phyloP scores from a whole-genome alignment of 2,113 vertebrate genomes.

The Plestiodon gilberti region DNA sequence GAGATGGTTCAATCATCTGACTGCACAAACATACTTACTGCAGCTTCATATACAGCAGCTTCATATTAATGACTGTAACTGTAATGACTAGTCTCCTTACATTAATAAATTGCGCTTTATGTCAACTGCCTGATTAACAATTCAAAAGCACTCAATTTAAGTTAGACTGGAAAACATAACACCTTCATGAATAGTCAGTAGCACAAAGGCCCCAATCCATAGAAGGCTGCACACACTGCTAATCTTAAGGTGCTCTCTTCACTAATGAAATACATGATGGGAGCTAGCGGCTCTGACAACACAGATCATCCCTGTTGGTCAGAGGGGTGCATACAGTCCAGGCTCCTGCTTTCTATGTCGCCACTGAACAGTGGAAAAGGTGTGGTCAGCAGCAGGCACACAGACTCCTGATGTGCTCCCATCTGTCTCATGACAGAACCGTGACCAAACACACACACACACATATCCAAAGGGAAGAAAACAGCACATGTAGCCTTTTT shows the following conservation, averaged over 20 bases:
- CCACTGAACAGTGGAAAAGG: not conserved
- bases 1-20: too few species aligned
- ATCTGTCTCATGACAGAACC: not conserved
- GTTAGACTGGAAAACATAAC: not conserved
- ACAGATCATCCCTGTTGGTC: not conserved
- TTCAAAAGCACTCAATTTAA: not conserved
- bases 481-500: not conserved
- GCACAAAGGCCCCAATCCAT: not conserved
- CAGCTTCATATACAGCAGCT: too few species aligned
- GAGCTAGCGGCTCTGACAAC: not conserved
- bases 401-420: not conserved
- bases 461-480: not conserved
- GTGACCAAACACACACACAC: too few species aligned
- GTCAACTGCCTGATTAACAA: not conserved
- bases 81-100: not conserved
- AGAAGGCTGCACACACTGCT: not conserved
- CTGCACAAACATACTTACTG: too few species aligned
- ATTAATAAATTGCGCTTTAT: not conserved
- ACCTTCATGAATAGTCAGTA: not conserved
- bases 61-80: not conserved
- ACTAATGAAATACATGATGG: not conserved
- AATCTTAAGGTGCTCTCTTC: not conserved
- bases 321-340: not conserved
- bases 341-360: not conserved
- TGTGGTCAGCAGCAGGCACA: not conserved